phyloP scores from a whole-genome alignment of 1,140 invertebrate genomes.

The Chymomyza costata region DNA sequence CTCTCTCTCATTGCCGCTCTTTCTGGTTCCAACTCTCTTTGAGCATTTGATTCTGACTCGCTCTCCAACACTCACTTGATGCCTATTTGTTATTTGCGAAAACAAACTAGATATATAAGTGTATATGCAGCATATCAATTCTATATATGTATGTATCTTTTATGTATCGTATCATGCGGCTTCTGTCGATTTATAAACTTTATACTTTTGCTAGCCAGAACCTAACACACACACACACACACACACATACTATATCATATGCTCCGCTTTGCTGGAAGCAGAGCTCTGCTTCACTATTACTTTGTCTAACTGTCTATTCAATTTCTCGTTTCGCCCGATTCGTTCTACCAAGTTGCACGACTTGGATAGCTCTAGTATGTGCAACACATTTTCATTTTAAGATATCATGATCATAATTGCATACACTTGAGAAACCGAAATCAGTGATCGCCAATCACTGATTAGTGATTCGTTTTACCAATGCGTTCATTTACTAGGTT shows the following conservation, averaged over 20 bases:
- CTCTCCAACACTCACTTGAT: no score
- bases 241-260: neutral
- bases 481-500: no score
- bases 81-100: no score
- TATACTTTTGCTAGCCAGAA: conserved; percentile 17
- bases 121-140: conserved; percentile 52
- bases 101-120: conserved; percentile 14
- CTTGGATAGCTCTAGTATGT: no score
- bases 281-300: conserved; percentile 54
- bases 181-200: conserved; percentile 58
- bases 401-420: no score
- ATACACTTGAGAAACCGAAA: no score
- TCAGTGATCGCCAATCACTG: no score
- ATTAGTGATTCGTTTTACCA: no score
- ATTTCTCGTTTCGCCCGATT: conserved; percentile 72
- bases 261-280: conserved; percentile 20
- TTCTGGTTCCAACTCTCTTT: conserved; percentile 4
- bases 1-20: conserved; percentile 24
- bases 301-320: conserved; percentile 72
- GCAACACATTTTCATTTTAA: no score
- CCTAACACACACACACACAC: no score
- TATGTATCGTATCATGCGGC: conserved; percentile 49
- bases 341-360: no score
- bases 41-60: neutral
- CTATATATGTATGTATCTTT: conserved; percentile 30